phyloP scores from a whole-genome alignment of 2,888 invertebrate genomes.

The Andrena chrysosceles region DNA sequence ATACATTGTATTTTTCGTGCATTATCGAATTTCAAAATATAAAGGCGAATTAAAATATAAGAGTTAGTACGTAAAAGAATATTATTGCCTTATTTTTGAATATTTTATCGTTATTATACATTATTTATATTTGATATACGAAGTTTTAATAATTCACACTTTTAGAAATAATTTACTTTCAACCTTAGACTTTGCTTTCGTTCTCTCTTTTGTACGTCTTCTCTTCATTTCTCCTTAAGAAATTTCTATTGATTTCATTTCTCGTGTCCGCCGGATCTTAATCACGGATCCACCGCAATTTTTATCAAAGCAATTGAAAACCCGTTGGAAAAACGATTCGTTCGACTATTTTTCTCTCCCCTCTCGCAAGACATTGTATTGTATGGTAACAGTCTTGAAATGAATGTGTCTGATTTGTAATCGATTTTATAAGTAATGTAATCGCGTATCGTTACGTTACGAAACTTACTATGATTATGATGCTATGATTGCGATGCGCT shows the following conservation, averaged over 20 bases:
- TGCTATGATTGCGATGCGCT: constrained; percentile 67
- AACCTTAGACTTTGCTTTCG: constrained; percentile 13
- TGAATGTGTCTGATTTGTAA: constrained; percentile 58
- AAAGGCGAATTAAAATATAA: constrained; percentile 51
- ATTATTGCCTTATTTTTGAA: constrained; percentile 54
- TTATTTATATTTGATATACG: constrained; percentile 61
- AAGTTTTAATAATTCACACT: constrained; percentile 41
- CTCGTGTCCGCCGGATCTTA: constrained; percentile 14
- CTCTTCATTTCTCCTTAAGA: constrained; percentile 18
- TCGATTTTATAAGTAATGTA: constrained; percentile 49
- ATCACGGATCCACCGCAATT: constrained; percentile 11
- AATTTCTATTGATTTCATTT: constrained; percentile 13
- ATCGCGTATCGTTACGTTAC: constrained; percentile 56
- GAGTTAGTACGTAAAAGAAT: constrained; percentile 53
- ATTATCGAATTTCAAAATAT: constrained; percentile 55
- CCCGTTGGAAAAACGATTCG: constrained; percentile 6
- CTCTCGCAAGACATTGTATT: constrained; percentile 33
- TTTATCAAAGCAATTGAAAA: constrained; percentile 25
- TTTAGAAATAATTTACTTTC: constrained; percentile 45
- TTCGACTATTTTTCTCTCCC: constrained; percentile 26
- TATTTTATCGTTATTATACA: constrained; percentile 51
- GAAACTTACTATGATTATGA: constrained; percentile 67
- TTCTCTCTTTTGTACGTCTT: constrained; percentile 2
- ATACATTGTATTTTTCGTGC: constrained; percentile 59
- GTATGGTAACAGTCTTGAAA: constrained; percentile 39